Conservation (phyloP, 2,113 vertebrate genomes). For the Aldabrachelys gigantea region DNA sequence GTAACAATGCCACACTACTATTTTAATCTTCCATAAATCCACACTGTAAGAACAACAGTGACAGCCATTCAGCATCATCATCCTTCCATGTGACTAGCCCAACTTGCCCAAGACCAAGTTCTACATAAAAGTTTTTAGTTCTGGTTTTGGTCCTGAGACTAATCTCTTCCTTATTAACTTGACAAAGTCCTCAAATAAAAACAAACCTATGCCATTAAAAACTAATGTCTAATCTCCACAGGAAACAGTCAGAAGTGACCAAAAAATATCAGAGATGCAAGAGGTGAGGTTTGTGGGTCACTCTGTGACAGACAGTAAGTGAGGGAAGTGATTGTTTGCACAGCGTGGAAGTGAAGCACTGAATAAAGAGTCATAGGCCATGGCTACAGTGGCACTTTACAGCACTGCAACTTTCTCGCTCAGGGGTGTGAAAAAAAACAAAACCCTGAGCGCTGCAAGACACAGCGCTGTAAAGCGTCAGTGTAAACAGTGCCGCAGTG, state of each 20-base stretch:
- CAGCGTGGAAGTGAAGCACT: constrained; percentile 8
- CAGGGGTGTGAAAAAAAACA: no score
- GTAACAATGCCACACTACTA: not conserved
- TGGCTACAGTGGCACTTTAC: no score
- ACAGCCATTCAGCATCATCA: accelerated
- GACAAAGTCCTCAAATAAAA: not conserved
- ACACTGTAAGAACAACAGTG: not conserved
- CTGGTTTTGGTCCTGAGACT: not conserved
- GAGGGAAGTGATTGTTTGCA: not conserved
- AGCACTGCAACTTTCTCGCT: no score
- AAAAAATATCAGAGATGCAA: accelerated
- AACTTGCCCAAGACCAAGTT: not conserved
- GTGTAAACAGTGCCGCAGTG: no score
- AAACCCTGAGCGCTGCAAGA: no score
- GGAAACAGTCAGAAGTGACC: not conserved
- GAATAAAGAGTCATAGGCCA: not conserved
- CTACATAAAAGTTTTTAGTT: not conserved
- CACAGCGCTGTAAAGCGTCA: no score
- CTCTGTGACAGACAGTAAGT: not conserved
- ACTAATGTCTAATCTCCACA: not conserved
- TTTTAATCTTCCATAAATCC: not conserved
- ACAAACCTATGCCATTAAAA: not conserved
- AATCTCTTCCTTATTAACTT: not conserved
- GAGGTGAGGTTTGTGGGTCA: not conserved
- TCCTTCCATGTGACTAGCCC: not conserved